Conservation (phyloP, 2,888 invertebrate genomes). For the Phyto melanocephala region DNA sequence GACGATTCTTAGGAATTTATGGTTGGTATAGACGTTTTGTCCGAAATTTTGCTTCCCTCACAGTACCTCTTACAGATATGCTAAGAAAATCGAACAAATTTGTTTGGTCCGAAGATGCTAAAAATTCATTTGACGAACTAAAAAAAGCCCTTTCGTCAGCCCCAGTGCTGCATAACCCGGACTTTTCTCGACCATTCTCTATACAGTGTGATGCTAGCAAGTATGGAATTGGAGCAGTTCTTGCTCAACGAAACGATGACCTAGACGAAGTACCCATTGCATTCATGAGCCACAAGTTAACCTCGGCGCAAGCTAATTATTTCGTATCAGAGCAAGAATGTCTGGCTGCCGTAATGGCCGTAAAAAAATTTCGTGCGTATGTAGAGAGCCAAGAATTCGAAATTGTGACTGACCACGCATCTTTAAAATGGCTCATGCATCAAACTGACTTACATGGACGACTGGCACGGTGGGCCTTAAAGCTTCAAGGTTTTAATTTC, state of each 20-base stretch:
- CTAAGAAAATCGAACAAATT: not conserved
- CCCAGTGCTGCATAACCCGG: not conserved
- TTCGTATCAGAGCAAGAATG: slow-evolving; percentile 1
- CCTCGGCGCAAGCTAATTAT: not conserved
- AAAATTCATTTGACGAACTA: not conserved
- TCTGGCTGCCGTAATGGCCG: not conserved
- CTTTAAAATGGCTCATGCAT: slow-evolving; percentile 20
- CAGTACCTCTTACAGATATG: not conserved
- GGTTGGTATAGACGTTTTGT: slow-evolving; percentile 11
- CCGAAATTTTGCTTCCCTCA: not conserved
- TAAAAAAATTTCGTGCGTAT: slow-evolving; percentile 5
- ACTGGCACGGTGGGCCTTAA: not conserved
- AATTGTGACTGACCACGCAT: not conserved
- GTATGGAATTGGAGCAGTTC: slow-evolving; percentile 2
- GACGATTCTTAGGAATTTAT: slow-evolving; percentile 30
- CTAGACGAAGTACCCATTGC: not conserved
- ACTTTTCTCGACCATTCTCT: not conserved
- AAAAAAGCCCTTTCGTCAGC: not conserved
- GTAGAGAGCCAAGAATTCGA: slow-evolving; percentile 15
- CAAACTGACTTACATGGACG: slow-evolving; percentile 1
- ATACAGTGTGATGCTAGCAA: slow-evolving; percentile 23
- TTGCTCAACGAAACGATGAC: not conserved
- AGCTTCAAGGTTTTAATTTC: not conserved
- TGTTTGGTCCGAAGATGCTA: not conserved
- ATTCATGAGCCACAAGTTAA: not conserved